Evolutionary conservation across 2,888 invertebrate species (phyloP).

Genomic region (Phasia obesa): DNA sequence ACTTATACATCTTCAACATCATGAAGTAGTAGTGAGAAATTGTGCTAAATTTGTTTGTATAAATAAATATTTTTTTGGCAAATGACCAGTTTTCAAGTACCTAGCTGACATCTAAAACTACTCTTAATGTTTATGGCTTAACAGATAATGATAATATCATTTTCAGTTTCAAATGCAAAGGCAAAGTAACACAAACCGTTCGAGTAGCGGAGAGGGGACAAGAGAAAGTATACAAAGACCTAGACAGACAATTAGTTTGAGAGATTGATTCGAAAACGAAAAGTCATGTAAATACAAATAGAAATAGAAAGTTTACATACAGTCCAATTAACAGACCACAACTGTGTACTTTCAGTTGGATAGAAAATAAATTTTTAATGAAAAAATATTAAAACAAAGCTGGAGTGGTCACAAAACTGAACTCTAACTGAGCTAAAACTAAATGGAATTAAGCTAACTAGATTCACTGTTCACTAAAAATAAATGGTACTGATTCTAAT

Average conservation of each 20-base stretch:
- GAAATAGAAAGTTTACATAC: neutral
- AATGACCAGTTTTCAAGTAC: conserved; percentile 63
- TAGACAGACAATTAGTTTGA: neutral
- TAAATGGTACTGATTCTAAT: no score
- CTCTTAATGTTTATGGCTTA: conserved; percentile 58
- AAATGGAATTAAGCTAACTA: no score
- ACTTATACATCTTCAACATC: neutral
- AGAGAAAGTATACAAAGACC: neutral
- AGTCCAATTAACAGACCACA: no score
- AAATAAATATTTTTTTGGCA: conserved; percentile 57
- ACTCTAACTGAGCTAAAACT: no score
- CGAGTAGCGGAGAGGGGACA: neutral
- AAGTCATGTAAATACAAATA: neutral
- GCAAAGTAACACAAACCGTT: neutral
- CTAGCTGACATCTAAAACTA: conserved; percentile 60
- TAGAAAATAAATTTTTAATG: no score
- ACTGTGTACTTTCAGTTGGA: no score
- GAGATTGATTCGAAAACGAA: neutral
- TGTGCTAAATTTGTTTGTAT: conserved; percentile 29
- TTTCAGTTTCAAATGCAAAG: conserved; percentile 40
- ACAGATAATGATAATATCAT: conserved; percentile 58
- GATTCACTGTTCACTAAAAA: no score
- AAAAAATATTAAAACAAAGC: no score
- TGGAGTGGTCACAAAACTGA: no score
- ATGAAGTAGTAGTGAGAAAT: neutral